Evolutionary conservation across 1,140 invertebrate species (phyloP).

Genomic region (Pollicipes pollicipes): DNA sequence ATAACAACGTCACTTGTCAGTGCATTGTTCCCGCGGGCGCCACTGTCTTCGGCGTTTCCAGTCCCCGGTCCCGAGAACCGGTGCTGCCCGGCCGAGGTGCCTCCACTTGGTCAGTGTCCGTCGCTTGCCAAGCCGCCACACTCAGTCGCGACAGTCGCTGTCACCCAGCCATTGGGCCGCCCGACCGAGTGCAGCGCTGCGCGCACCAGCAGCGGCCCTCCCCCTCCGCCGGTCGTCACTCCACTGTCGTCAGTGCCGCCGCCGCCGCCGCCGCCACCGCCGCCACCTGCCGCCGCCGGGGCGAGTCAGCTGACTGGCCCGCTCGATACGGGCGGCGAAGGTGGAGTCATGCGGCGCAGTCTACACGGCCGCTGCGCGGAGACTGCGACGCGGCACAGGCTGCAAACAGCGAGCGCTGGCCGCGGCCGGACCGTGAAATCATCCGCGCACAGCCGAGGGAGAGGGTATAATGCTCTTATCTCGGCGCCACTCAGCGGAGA

Average conservation of each 20-base stretch:
- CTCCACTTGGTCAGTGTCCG: not conserved
- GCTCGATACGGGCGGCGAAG: not conserved
- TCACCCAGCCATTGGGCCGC: too few relatives aligned
- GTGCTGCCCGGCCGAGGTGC: not conserved
- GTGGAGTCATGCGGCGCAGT: not conserved
- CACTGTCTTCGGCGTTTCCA: too few relatives aligned
- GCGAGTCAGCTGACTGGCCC: not conserved
- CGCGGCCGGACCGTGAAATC: not conserved
- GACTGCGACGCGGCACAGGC: not conserved
- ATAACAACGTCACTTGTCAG: too few relatives aligned
- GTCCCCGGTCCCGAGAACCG: not conserved
- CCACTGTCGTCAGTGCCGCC: not conserved
- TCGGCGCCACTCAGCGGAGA: not conserved
- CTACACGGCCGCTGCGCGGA: not conserved
- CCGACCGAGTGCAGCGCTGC: too few relatives aligned
- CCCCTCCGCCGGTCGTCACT: not conserved
- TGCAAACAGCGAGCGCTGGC: not conserved
- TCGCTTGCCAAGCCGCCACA: too few relatives aligned
- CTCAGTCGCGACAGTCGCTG: not conserved
- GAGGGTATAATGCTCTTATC: conserved; percentile 1
- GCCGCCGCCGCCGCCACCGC: too few relatives aligned
- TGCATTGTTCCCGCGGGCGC: too few relatives aligned
- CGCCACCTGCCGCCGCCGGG: too few relatives aligned
- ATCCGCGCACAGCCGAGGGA: not conserved
- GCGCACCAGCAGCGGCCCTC: not conserved